Evolutionary conservation across 1,140 invertebrate genomes (phyloP).

Genomic region (Drosophila aff.): DNA sequence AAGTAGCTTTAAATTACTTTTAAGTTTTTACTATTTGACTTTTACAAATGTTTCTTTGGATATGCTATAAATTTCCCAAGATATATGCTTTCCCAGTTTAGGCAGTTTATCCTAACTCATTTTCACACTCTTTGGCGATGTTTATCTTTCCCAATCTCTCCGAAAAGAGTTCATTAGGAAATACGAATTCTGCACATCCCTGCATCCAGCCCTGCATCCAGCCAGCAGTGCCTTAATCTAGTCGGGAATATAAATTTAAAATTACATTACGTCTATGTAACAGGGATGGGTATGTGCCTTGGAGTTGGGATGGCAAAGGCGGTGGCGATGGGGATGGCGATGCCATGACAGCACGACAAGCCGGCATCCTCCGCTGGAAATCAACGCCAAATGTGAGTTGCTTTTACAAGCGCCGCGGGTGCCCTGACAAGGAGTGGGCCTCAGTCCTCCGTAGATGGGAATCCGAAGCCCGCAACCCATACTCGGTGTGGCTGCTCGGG

Average conservation of each 20-base stretch:
- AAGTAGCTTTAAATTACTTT: background rate
- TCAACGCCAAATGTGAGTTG: slow-evolving; percentile 63
- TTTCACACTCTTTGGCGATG: slow-evolving; percentile 10
- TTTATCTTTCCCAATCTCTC: slow-evolving; percentile 1
- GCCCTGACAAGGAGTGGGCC: slow-evolving; percentile 32
- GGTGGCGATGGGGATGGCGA: slow-evolving; percentile 10
- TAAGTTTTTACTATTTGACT: background rate
- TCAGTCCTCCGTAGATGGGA: slow-evolving; percentile 7
- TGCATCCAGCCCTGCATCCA: slow-evolving; percentile 35
- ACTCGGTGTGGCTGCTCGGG: slow-evolving; percentile 50
- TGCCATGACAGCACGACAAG: slow-evolving; percentile 54
- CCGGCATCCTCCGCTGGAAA: slow-evolving; percentile 45
- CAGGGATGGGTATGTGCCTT: slow-evolving; percentile 21
- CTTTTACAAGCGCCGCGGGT: slow-evolving; percentile 74
- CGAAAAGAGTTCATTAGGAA: slow-evolving; percentile 48
- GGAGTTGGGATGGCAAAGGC: background rate
- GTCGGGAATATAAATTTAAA: slow-evolving; percentile 52
- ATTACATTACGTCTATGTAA: slow-evolving; percentile 40
- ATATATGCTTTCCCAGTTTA: background rate
- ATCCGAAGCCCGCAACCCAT: slow-evolving; percentile 15
- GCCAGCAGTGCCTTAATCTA: slow-evolving; percentile 52
- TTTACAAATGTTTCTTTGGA: too few species aligned
- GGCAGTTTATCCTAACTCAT: background rate
- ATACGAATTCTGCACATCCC: slow-evolving; percentile 33
- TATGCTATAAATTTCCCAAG: background rate